Base-by-base conservation (phyloP, 2,888 invertebrate genomes). In the Drosophila neutralis region DNA sequence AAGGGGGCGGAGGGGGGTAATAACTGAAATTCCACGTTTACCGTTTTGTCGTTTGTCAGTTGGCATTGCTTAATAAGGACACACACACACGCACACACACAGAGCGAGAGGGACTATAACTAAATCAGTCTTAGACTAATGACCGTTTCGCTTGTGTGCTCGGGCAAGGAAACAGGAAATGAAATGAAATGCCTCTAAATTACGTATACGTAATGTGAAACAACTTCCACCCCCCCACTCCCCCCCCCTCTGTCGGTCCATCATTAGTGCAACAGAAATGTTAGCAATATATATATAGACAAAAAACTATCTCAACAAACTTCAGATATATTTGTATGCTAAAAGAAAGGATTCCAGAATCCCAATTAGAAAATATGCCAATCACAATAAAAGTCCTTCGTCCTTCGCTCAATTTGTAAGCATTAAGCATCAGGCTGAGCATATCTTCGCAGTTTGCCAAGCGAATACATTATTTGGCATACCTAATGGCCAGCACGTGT, bases 51-150 rank as follows among this genome's bases (percentile, higher is more conserved):
- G 62, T 78, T 77, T 77, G 78, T 80, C 71, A 68, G 63, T 72
- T 80, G 69, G 63, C 81, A 80, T 77, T 76, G 77, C 78, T 78
- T 80, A 80, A 80, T 80, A 80, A 78, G 76, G 60, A 75, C 69
- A 61, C 67, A 40, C 51, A 49, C 35, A 27, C 51, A 21, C n/a
- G 11, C 57, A n/a, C 27, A 27, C 54, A 54, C 35, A 54, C 24
- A 54, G 15, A 35, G 11, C 13, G 7, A n/a, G 27, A 24, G 45
- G 24, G 67, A 27, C 36, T 38, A 51, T 27, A 63, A 52, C 76
- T 76, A 74, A 76, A 77, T 72, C 78, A 72, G 78, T 27, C 75
- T 66, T 56, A 29, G 35, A 59, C 64, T 73, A 65, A 68, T 74
- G 73, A 73, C 66, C 49, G 45, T 8, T 24, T 42, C 49, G 24